Evolutionary conservation across 2,797 vertebrate species (phyloP).

Genomic region (Phaenicophaeus curvirostris): DNA sequence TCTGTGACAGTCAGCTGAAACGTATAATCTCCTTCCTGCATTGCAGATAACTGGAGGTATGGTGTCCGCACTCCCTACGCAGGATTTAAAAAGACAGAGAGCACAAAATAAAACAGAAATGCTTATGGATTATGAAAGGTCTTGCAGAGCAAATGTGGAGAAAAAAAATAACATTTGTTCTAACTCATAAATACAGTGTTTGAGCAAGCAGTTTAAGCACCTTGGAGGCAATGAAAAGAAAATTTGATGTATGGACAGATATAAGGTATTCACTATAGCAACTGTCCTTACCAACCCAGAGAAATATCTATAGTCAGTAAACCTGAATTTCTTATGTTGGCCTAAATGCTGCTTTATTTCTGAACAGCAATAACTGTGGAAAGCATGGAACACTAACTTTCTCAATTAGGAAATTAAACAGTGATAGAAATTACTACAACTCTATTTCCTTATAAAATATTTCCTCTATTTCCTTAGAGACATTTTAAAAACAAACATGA

Average conservation of each 20-base stretch:
- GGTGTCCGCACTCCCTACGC: constrained; percentile 75
- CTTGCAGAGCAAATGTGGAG: background rate
- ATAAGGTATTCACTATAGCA: background rate
- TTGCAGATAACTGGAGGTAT: constrained; percentile 77
- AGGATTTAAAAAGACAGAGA: background rate
- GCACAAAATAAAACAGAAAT: rapidly evolving
- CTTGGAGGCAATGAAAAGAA: background rate
- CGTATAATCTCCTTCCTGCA: constrained; percentile 80
- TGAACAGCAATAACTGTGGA: background rate
- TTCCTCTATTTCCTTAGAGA: background rate
- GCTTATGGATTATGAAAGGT: background rate
- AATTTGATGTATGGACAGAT: background rate
- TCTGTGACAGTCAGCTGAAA: constrained; percentile 83
- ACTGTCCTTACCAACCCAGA: background rate
- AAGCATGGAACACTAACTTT: background rate
- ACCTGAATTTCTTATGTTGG: background rate
- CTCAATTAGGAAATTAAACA: background rate
- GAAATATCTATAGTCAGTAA: background rate
- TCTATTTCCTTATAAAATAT: too few relatives aligned
- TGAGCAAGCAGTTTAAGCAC: background rate
- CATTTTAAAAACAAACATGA: background rate
- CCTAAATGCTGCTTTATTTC: background rate
- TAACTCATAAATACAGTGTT: background rate
- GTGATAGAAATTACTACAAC: background rate
- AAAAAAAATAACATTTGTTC: background rate